Evolutionary conservation across 2,797 vertebrate species (phyloP).

Genomic region (Triplophysa bombifrons): DNA sequence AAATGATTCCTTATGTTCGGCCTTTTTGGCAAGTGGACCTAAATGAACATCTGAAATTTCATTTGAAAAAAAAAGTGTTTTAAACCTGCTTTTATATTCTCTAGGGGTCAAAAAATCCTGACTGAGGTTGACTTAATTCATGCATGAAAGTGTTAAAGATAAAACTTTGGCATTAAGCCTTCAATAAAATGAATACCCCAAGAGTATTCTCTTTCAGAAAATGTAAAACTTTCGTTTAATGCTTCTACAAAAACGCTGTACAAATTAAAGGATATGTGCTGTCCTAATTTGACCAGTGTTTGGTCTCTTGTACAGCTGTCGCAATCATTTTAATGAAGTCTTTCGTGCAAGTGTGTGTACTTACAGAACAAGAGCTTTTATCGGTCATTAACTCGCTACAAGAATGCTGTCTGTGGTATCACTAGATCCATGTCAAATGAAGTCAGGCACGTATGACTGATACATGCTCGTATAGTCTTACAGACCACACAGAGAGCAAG

Average conservation of each 20-base stretch:
- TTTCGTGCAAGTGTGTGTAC: constrained; percentile 16
- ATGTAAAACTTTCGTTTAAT: constrained; percentile 2
- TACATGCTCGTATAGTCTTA: constrained; percentile 72
- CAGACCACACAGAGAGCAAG: constrained; percentile 73
- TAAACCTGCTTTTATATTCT: too few species aligned
- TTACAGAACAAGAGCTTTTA: constrained; percentile 39
- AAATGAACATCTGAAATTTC: too few species aligned
- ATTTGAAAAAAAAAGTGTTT: too few species aligned
- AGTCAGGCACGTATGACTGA: constrained; percentile 67
- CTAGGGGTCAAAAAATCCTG: too few species aligned
- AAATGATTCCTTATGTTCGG: too few species aligned
- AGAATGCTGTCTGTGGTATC: constrained; percentile 41
- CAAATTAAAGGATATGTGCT: background rate
- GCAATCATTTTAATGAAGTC: constrained; percentile 4
- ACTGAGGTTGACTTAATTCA: too few species aligned
- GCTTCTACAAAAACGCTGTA: background rate
- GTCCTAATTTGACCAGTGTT: constrained; percentile 3
- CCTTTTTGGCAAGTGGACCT: too few species aligned
- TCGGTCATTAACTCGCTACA: constrained; percentile 24
- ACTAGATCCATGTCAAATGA: constrained; percentile 50
- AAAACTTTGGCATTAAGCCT: too few species aligned
- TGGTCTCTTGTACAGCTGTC: constrained; percentile 20
- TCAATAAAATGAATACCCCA: too few species aligned
- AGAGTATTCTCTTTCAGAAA: background rate
- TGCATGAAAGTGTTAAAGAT: too few species aligned